Evolutionary conservation across 2,113 vertebrate species (phyloP).

Genomic region (Tenrec ecaudatus): DNA sequence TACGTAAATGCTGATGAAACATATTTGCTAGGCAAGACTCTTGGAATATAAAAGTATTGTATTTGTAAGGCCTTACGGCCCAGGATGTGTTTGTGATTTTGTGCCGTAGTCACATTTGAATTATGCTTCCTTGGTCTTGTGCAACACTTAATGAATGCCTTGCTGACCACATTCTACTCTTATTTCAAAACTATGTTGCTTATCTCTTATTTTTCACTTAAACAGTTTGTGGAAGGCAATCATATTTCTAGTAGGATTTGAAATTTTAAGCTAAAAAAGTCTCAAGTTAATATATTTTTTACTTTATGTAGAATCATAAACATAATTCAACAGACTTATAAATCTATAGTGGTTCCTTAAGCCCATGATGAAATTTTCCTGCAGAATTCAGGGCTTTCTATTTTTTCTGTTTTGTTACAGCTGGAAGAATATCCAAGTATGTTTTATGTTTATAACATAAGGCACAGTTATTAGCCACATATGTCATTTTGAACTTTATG

Average conservation of each 20-base stretch:
- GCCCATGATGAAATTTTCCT: neutral
- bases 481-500: neutral
- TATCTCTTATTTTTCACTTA: neutral
- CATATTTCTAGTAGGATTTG: slow-evolving; percentile 33
- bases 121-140: neutral
- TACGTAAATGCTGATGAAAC: neutral
- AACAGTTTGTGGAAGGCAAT: neutral
- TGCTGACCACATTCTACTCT: neutral
- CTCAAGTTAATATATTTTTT: neutral
- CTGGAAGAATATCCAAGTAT: neutral
- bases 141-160: neutral
- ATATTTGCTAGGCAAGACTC: neutral
- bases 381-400: neutral
- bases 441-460: neutral
- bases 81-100: slow-evolving; percentile 1
- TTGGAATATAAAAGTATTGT: neutral
- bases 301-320: neutral
- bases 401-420: too few species aligned
- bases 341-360: slow-evolving; percentile 26
- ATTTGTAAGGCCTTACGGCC: neutral
- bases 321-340: neutral
- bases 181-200: slow-evolving; percentile 28
- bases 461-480: neutral
- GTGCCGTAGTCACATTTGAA: slow-evolving; percentile 18
- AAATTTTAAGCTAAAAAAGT: slow-evolving; percentile 41